Evolutionary conservation across 2,888 invertebrate genomes (phyloP).

Genomic region (Aelia acuminata): DNA sequence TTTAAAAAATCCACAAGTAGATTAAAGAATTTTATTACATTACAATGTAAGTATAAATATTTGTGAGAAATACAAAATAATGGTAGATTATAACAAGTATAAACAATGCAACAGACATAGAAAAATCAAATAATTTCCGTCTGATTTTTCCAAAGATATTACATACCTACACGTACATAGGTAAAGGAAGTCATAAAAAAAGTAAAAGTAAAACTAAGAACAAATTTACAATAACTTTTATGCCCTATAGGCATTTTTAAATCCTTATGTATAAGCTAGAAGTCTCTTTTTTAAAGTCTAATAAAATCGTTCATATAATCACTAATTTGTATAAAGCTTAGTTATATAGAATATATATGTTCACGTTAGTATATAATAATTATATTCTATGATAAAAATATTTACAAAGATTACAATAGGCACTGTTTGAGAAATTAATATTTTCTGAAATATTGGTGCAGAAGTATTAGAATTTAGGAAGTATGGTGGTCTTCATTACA

Average conservation of each 20-base stretch:
- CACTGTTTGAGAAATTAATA: conserved; percentile 53
- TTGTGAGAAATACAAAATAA: conserved; percentile 54
- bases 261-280: not conserved
- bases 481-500: conserved; percentile 23
- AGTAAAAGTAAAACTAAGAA: conserved; percentile 18
- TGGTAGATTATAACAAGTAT: conserved; percentile 49
- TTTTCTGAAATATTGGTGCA: conserved; percentile 53
- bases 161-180: not conserved
- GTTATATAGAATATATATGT: conserved; percentile 3
- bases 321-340: conserved; percentile 51
- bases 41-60: conserved; percentile 54
- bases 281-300: conserved; percentile 11
- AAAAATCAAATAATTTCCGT: conserved; percentile 4
- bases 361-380: conserved; percentile 37
- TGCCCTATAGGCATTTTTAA: not conserved
- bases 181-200: conserved; percentile 36
- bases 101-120: conserved; percentile 35
- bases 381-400: conserved; percentile 47
- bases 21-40: conserved; percentile 37
- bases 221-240: conserved; percentile 8
- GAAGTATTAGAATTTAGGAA: conserved; percentile 50
- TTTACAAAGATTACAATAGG: conserved; percentile 54
- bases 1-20: not conserved
- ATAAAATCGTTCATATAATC: conserved; percentile 22
- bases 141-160: not conserved